Evolutionary conservation across 2,888 invertebrate species (phyloP), one percentile per base, ranked within the genome.

Genomic region (Tinea trinotella): DNA sequence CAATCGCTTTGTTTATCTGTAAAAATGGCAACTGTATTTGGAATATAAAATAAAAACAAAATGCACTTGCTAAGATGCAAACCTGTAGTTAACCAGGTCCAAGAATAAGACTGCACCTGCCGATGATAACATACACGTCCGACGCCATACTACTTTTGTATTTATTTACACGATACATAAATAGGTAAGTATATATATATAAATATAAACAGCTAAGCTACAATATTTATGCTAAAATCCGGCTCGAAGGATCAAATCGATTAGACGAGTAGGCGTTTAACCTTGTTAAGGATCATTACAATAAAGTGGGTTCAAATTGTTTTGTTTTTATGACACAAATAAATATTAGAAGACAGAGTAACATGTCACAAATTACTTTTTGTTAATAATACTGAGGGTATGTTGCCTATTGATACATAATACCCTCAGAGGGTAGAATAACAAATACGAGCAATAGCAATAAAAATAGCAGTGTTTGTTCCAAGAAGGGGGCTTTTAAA

Each of bases 211-310:
- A n/a, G 30, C 2, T 30, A 10, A 22, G n/a, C n/a, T 35, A 40
- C 40, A 40, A 40, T 40, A 30, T 30, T 30, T n/a, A 13, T 40
- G 40, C 13, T 13, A 15, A 6, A 7, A 40, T 40, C 40, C 40
- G 40, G 40, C 40, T 40, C 40, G 40, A 40, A 40, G 40, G 40
- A 40, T 40, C 40, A 40, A 13, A 40, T 40, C 40, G 40, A 40
- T 40, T 40, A 15, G 30, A 30, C 13, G 12, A 40, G 40, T 40
- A 40, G 40, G 40, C 40, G 40, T 40, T 40, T 40, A 40, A 40
- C 40, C 40, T 40, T 40, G 40, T 40, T 40, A 40, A 13, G 15
- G 15, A 40, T 13, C 40, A 6, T 40, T 15, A 40, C n/a, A 30
- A 30, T n/a, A 30, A 30, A 30, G 30, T 30, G 30, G 30, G 30